Base-by-base conservation (phyloP, 2,797 vertebrate species). In the Pipistrellus nathusii region DNA sequence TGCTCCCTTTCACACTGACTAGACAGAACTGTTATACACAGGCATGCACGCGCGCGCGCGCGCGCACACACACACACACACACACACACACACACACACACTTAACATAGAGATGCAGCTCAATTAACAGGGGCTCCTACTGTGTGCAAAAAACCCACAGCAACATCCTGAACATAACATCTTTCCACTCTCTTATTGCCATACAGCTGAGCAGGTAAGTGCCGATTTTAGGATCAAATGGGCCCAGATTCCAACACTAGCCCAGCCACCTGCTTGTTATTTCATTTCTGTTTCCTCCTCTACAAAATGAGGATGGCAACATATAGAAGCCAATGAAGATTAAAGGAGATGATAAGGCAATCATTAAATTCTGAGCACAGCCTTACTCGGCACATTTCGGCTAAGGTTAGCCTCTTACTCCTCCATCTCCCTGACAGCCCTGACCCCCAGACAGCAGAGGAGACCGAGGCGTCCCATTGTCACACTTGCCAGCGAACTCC, bases 251-350 rank as follows among this genome's bases (percentile, higher is more conserved):
- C 68, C 5, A 73, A 91, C 46, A 27, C 38, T 72, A 20, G 46
- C 18, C 17, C 9, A 83, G 44, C 35, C 30, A 17, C 15, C n/a
- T 64, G 44, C 32, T 83, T 83, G 41, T 44, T 88, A 68, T 53
- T 88, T 96, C 44, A 44, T 35, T 72, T 57, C 73, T 71, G 53
- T 82, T 84, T 94, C 48, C 53, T 95, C 93, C 20, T 69, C 86
- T 75, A 12, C 44, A 85, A 94, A 85, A 66, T 17, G 17, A 41
- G 21, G 3, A 71, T 17, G 73, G 53, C 14, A 25, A 44, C n/a
- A 18, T 95, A 17, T 13, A 2, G 27, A 91, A 81, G 44, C 57
- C 91, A 46, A 35, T 44, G 35, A 66, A 82, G 51, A 88, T 46
- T 25, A 77, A 88, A 77, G 51, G 21, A 35, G 21, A 46, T 32